Evolutionary conservation across 1,140 invertebrate species (phyloP).

Genomic region (Lamellibrachia luymesi): DNA sequence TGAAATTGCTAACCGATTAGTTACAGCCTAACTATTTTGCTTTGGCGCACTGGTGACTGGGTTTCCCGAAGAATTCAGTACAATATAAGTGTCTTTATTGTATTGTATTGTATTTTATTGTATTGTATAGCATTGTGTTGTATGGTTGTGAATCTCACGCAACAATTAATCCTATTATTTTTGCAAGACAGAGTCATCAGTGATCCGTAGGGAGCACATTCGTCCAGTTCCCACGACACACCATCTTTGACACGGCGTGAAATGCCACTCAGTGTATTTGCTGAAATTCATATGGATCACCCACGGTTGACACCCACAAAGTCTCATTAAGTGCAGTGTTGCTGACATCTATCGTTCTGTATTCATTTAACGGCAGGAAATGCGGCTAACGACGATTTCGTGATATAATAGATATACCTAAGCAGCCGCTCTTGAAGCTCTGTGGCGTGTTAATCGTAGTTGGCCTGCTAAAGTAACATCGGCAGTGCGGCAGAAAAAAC

Average conservation of each 20-base stretch:
- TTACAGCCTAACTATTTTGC: no score
- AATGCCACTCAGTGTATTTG: neutral
- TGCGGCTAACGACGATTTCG: neutral
- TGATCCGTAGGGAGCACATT: no score
- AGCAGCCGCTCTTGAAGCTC: no score
- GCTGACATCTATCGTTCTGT: neutral
- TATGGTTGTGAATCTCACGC: neutral
- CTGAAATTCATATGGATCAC: neutral
- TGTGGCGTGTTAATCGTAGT: neutral
- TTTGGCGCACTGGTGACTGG: no score
- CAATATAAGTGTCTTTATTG: no score
- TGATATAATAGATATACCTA: neutral
- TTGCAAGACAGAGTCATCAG: neutral
- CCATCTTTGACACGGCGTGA: neutral
- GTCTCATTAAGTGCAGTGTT: neutral
- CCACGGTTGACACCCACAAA: neutral
- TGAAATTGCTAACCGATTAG: no score
- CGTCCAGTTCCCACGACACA: neutral
- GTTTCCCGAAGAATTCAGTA: no score
- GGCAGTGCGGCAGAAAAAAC: no score
- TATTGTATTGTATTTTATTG: no score
- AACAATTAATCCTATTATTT: neutral
- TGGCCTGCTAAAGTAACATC: no score
- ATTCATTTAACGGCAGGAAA: neutral
- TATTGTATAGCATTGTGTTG: no score